A percentile compares a stretch with the other conserved stretches of the same genome.
phyloP scores from a whole-genome alignment of 2,888 invertebrate genomes.

The Mechanitis messenoides region DNA sequence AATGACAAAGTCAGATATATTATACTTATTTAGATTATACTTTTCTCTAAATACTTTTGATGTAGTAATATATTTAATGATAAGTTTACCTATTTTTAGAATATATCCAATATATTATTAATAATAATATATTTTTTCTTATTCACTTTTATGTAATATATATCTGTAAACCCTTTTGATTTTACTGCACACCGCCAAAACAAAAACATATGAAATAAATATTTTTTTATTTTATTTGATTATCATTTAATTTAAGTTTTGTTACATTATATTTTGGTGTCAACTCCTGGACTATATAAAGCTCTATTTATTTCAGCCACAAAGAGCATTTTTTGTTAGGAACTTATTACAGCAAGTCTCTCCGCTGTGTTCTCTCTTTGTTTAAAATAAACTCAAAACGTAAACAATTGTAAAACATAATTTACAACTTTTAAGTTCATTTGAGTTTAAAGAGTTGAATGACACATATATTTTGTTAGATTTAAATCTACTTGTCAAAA shows the following conservation, averaged over 20 bases:
- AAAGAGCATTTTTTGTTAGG: conserved; percentile 22
- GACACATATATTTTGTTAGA: conserved; percentile 25
- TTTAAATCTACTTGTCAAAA: conserved; percentile 1
- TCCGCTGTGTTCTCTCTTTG: conserved; percentile 35
- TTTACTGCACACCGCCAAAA: too few relatives aligned
- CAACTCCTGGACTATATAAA: conserved; percentile 14
- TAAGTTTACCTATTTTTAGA: too few relatives aligned
- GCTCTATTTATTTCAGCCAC: conserved; percentile 18
- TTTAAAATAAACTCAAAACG: conserved; percentile 41
- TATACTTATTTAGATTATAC: too few relatives aligned
- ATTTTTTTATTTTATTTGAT: too few relatives aligned
- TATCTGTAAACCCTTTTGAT: too few relatives aligned
- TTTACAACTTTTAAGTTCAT: conserved; percentile 39
- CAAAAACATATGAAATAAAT: too few relatives aligned
- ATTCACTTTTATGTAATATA: too few relatives aligned
- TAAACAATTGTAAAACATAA: conserved; percentile 67
- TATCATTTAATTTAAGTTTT: background rate
- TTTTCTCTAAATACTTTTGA: too few relatives aligned
- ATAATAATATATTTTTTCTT: too few relatives aligned
- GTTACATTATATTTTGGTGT: background rate
- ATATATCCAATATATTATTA: too few relatives aligned
- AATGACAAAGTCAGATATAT: too few relatives aligned
- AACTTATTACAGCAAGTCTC: conserved; percentile 28
- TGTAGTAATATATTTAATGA: too few relatives aligned
- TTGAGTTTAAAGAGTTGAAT: conserved; percentile 45